Base-by-base conservation (phyloP, 2,888 invertebrate genomes). In the Meloe dianella region DNA sequence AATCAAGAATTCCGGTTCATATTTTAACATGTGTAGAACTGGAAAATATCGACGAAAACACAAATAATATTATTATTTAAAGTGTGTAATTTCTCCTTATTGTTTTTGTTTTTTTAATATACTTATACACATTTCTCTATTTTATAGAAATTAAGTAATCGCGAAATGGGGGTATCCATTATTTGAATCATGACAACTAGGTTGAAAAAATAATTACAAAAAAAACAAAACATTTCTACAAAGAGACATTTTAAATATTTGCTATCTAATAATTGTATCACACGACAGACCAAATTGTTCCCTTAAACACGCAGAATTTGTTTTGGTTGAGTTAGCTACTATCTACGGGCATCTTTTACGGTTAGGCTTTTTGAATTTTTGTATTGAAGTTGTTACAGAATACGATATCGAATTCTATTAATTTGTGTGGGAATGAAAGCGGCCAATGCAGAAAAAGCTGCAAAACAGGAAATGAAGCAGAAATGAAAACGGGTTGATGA, bases 11-110 rank as follows among this genome's bases (percentile, higher is more conserved):
- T 88, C 87, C 54, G 88, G 87, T 80, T 90, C 89, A 74, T 86
- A 85, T 73, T 85, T 85, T 68, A 90, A 86, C 85, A 91, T 77
- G 83, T 89, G 78, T 80, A 89, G 76, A 78, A 92, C 85, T 93
- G 87, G 38, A 85, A 85, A 70, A 72, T 70, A 72, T n/a, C n/a
- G 71, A 66, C 1, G 32, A 4, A 27, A 27, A 27, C n/a, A n/a
- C n/a, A n/a, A n/a, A n/a, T n/a, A n/a, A n/a, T n/a, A n/a, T n/a
- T n/a, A n/a, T n/a, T n/a, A n/a, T n/a, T n/a, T n/a, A n/a, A n/a
- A n/a, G n/a, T n/a, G n/a, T n/a, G n/a, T n/a, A n/a, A n/a, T n/a
- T n/a, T n/a, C n/a, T n/a, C n/a, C n/a, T n/a, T n/a, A n/a, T n/a
- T n/a, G n/a, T n/a, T n/a, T n/a, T n/a, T n/a, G n/a, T n/a, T n/a